Evolutionary conservation across 1,140 invertebrate genomes (phyloP).

Genomic region (Chrysoperla carnea): DNA sequence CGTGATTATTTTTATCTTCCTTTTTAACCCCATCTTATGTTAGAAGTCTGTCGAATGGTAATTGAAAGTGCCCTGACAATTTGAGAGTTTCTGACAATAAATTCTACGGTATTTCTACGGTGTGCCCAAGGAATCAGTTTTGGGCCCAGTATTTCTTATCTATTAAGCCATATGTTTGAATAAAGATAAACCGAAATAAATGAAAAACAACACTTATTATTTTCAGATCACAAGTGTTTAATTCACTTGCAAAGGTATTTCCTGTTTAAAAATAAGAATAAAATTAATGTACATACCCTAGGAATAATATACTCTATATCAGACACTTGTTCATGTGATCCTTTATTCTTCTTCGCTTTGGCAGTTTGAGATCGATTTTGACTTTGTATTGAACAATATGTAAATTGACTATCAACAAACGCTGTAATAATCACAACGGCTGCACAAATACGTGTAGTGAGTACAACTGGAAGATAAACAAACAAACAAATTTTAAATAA

Average conservation of each 20-base stretch:
- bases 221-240: no score
- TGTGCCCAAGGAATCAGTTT: no score
- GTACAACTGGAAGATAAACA: constrained; percentile 18
- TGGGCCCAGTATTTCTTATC: no score
- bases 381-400: constrained; percentile 27
- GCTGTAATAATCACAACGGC: constrained; percentile 22
- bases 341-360: constrained; percentile 11
- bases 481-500: background rate
- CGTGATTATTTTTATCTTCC: background rate
- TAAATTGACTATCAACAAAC: constrained; percentile 28
- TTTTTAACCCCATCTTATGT: background rate
- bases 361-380: constrained; percentile 7
- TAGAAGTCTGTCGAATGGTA: background rate
- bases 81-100: background rate
- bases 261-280: background rate
- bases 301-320: constrained; percentile 31
- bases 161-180: no score
- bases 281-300: constrained; percentile 19
- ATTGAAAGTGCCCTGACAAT: background rate
- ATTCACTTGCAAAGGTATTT: no score
- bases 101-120: background rate
- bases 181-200: no score
- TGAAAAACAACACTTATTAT: no score
- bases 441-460: constrained; percentile 21
- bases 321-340: constrained; percentile 23